These are phyloP conservation scores for Esperia sulphurella DNA, from an alignment of 2,888 invertebrate genomes.

Conservation along the genomic window DNA sequence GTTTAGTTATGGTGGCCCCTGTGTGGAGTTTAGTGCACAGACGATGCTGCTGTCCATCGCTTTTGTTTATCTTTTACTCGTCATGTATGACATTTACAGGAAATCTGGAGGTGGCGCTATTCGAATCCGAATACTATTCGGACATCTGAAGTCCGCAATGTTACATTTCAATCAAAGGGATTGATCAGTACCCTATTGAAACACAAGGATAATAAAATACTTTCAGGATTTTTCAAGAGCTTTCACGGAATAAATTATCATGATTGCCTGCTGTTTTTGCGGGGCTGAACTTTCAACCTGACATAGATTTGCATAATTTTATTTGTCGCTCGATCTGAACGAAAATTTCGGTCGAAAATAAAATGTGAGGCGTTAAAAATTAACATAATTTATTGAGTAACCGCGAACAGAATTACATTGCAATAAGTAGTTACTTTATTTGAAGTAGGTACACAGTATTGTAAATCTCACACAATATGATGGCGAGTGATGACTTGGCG, in stretches of 20 bases:
- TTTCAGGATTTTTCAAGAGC: background rate
- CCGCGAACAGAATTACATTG: background rate
- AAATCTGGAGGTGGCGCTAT: too few species aligned
- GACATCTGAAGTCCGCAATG: background rate
- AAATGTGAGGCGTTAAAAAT: background rate
- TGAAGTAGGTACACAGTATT: background rate
- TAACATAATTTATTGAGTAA: background rate
- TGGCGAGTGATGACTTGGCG: too few species aligned
- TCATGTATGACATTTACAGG: too few species aligned
- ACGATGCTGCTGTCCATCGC: too few species aligned
- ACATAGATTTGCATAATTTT: conserved; percentile 1
- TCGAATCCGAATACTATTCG: too few species aligned
- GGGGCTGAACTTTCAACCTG: background rate
- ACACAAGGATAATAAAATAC: background rate
- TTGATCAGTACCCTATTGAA: background rate
- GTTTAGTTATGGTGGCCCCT: too few species aligned
- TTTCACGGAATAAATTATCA: background rate
- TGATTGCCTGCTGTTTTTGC: background rate
- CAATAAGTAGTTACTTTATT: background rate
- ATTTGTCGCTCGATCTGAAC: background rate
- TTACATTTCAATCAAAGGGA: too few species aligned
- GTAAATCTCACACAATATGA: background rate
- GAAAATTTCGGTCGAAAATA: background rate
- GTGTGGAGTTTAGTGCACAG: too few species aligned
- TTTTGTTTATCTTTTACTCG: too few species aligned